Evolutionary conservation across 1,140 invertebrate genomes (phyloP), one percentile per base, ranked within the genome.

Genomic region (Hylyphantes graminicola): DNA sequence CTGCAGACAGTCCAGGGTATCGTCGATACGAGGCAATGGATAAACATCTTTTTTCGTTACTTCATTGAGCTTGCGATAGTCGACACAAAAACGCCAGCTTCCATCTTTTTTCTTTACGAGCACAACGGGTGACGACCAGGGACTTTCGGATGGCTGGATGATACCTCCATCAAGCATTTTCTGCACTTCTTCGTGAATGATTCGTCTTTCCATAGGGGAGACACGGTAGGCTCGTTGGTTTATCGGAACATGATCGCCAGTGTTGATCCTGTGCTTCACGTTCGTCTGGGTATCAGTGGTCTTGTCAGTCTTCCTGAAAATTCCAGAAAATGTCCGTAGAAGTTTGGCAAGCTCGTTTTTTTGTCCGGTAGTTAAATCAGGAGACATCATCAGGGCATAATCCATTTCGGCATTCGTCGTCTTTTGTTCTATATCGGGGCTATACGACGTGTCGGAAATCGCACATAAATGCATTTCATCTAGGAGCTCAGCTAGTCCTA

Each of bases 11-110:
- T 89, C 86, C 7, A 93, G 81, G 10, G 87, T 87, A 48, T 91
- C 90, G 13, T 91, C 89, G 21, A 92, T 91, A 7, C 87, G 61
- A 0, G 90, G 91, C 4, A 93, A 78, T 86, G 92, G 92, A 87
- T 90, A 93, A 57, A 86, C 87, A 86, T 92, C 91, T 73, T 88
- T n/a, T 87, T 0, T 87, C 0, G 89, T 91, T 0, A 77, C 87
- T 80, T 19, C 12, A 86, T 92, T 92, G 19, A 93, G 72, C n/a
- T 78, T 54, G 17, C 91, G 64, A 86, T 89, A 92, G 86, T 92
- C 90, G 0, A 91, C 85, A 86, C 88, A 90, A 19, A 91, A 85
- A 81, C 89, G 86, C 53, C 87, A 64, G 63, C 87, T 81, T 63
- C 90, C 88, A 88, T 92, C 88, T 76, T 90, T 90, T 85, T 93